These are phyloP conservation scores for Heteronetta atricapilla DNA, from an alignment of 2,113 vertebrate species.

Conservation along the genomic window DNA sequence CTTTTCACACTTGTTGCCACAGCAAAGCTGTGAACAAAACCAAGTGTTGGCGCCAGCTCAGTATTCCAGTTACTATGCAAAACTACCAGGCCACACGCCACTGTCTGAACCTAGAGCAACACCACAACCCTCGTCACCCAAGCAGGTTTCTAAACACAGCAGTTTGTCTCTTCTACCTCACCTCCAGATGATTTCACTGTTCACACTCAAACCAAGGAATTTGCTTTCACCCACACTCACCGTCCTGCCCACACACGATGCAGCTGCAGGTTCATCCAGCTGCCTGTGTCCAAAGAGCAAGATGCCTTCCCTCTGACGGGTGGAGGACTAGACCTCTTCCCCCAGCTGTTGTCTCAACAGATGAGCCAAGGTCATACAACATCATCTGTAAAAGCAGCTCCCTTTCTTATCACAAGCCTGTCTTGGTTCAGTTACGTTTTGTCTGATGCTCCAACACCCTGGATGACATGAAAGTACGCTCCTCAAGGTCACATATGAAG, in stretches of 20 bases:
- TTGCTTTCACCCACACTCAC: not conserved
- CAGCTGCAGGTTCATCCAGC: not conserved
- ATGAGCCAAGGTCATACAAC: not conserved
- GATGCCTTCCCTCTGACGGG: not conserved
- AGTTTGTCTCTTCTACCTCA: not conserved
- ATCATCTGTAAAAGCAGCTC: not conserved
- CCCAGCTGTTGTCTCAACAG: not conserved
- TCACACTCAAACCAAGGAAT: not conserved
- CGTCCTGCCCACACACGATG: not conserved
- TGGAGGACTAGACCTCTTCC: not conserved
- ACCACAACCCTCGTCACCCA: rapidly evolving
- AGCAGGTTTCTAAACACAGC: rapidly evolving
- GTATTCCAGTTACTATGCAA: not conserved
- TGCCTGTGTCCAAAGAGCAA: not conserved
- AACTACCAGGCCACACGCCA: not conserved
- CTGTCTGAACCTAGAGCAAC: not conserved
- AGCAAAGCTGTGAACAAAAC: not conserved
- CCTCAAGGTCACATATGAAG: not conserved
- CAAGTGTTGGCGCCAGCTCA: rapidly evolving
- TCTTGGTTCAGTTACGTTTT: not conserved
- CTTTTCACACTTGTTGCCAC: not conserved
- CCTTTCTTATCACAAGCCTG: not conserved
- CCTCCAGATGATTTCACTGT: not conserved
- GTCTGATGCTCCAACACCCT: not conserved
- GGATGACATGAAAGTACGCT: not conserved